phyloP scores from a whole-genome alignment of 1,140 invertebrate genomes.

The Akabosia matsudoensis region DNA sequence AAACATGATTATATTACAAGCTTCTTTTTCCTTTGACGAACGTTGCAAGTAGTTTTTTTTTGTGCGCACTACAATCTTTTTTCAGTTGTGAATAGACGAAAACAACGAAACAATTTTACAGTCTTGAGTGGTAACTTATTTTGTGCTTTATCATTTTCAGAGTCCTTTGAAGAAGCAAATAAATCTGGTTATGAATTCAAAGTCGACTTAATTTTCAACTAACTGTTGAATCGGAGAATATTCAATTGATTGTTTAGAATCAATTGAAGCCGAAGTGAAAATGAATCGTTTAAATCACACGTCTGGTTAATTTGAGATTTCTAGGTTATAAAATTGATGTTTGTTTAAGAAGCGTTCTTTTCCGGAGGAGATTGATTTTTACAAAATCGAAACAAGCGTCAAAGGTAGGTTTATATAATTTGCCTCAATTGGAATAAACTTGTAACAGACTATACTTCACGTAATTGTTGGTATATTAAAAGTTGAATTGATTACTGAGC shows the following conservation, averaged over 20 bases:
- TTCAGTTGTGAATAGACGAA: not conserved
- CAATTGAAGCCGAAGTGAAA: no score
- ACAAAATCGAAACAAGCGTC: not conserved
- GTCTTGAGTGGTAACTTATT: not conserved
- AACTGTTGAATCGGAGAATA: no score
- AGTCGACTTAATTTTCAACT: not conserved
- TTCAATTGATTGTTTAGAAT: no score
- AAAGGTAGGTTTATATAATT: not conserved
- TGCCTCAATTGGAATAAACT: not conserved
- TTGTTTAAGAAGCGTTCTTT: constrained; percentile 10
- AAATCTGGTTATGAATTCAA: not conserved
- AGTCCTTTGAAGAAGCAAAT: not conserved
- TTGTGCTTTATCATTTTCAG: no score
- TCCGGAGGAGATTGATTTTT: not conserved
- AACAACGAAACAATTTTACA: not conserved
- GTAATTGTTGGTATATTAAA: not conserved
- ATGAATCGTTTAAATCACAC: no score
- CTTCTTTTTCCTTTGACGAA: no score
- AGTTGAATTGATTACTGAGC: constrained; percentile 5
- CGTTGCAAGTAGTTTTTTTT: not conserved
- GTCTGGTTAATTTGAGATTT: no score
- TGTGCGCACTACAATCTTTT: not conserved
- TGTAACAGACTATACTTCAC: not conserved
- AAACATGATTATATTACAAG: no score
- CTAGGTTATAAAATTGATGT: no score